Conservation (phyloP, 2,797 vertebrate genomes). For the Acanthurus tractus region DNA sequence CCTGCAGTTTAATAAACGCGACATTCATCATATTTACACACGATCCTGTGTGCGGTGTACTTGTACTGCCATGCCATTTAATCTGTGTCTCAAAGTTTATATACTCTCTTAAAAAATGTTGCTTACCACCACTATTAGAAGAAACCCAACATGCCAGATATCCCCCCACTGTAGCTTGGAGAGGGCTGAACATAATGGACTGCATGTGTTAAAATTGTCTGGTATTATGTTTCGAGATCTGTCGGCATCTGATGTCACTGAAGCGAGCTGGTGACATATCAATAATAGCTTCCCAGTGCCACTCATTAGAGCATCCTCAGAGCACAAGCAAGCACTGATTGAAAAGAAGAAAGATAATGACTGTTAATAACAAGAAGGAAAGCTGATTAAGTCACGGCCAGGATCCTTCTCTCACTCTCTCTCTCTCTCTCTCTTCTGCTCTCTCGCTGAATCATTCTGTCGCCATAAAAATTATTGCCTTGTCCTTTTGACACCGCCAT, state of each 20-base stretch:
- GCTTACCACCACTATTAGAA: conserved; percentile 30
- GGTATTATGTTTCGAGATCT: conserved; percentile 72
- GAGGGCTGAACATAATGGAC: conserved; percentile 44
- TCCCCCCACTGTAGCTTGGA: conserved; percentile 24
- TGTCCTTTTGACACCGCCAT: conserved; percentile 73
- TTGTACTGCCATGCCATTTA: background rate
- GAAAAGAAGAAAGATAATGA: conserved; percentile 84
- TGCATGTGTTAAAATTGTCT: conserved; percentile 56
- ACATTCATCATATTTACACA: background rate
- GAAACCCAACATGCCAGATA: conserved; percentile 26
- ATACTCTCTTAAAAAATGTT: conserved; percentile 9
- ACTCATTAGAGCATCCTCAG: conserved; percentile 76
- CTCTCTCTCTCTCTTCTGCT: conserved; percentile 39
- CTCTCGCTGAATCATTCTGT: conserved; percentile 62
- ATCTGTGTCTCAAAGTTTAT: conserved; percentile 20
- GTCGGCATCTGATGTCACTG: conserved; percentile 68
- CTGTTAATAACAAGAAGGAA: conserved; percentile 79
- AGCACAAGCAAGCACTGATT: conserved; percentile 84
- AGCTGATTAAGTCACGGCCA: conserved; percentile 79
- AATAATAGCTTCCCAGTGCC: conserved; percentile 79
- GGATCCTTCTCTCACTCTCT: conserved; percentile 53
- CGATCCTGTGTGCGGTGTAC: background rate
- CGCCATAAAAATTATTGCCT: conserved; percentile 74
- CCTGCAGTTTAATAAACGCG: background rate
- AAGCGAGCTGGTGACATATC: conserved; percentile 73